These are phyloP conservation scores for Lamprologus ornatipinnis DNA, from an alignment of 2,113 vertebrate genomes.

Conservation along the genomic window DNA sequence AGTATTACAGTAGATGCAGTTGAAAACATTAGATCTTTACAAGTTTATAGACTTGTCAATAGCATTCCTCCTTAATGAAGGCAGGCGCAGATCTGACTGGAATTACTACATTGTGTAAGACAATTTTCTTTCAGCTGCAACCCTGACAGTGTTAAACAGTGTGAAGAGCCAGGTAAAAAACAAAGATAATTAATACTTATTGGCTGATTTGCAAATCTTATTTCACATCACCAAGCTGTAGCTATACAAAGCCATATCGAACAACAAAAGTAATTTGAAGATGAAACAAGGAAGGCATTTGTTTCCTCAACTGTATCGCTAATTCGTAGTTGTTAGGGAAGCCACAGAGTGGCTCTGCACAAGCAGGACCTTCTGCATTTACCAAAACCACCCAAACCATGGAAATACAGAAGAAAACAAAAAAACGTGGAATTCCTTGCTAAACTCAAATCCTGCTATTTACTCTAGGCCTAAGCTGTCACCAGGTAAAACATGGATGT, in stretches of 20 bases:
- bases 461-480: neutral
- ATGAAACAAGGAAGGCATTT: neutral
- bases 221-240: neutral
- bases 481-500: neutral
- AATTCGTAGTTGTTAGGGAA: neutral
- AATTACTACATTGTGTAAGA: neutral
- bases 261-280: neutral
- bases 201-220: neutral
- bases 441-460: neutral
- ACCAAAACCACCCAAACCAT: neutral
- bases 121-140: neutral
- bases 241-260: neutral
- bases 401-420: fast-evolving
- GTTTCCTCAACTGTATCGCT: neutral
- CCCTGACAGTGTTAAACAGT: neutral
- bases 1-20: neutral
- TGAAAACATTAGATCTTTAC: neutral
- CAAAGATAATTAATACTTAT: neutral
- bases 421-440: neutral
- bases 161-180: neutral
- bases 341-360: neutral
- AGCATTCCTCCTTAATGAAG: neutral
- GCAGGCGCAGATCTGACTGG: neutral
- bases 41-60: neutral
- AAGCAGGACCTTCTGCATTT: neutral